Base-by-base conservation (phyloP, 2,797 vertebrate species). In the Pyrocephalus nanus region DNA sequence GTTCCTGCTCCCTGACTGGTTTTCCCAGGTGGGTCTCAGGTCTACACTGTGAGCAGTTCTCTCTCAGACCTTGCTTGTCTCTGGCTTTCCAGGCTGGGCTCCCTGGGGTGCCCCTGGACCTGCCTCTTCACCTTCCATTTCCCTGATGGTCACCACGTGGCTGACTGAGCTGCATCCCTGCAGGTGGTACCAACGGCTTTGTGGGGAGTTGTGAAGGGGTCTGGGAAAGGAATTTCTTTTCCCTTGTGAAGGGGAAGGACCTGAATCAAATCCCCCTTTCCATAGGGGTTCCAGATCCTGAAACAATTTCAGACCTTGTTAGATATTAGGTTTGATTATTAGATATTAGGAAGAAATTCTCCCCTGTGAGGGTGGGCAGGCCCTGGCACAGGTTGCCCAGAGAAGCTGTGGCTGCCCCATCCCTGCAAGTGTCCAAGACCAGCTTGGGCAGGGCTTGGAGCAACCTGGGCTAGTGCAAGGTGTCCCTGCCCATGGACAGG, bases 371-470 rank as follows among this genome's bases (percentile, higher is more conserved):
- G n/a, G n/a, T 58, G 25, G 10, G 0, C 0, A 77, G 38, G 15
- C 9, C 50, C n/a, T 83, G 43, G 64, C 64, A 50, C 14, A 64
- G 32, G 19, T 1, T 50, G 48, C 9, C 16, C 50, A 83, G 36
- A 57, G 50, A 0, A 77, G 51, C 65, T 71, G 72, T 34, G n/a
- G 30, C 55, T 81, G 26, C 15, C 22, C 15, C 34, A 43, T 76
- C 42, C 5, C 71, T 75, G 55, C 8, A 0, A 77, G 29, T 71
- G 58, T 1, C 51, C 43, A 45, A 71, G 65, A 25, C 15, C 73
- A 72, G 38, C 15, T 0, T 77, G 57, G 32, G n/a, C 0, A 0
- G 16, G 16, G 4, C 36, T 50, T 15, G n/a, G 51, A 90, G 12
- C 48, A 36, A 0, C 27, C 12, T 62, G 55, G 22, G 18, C 18